Percentiles rank a stretch among this genome's conserved stretches.
These are phyloP conservation scores for Turdus rufiventris DNA, from an alignment of 2,113 vertebrate genomes.

Conservation along the genomic window DNA sequence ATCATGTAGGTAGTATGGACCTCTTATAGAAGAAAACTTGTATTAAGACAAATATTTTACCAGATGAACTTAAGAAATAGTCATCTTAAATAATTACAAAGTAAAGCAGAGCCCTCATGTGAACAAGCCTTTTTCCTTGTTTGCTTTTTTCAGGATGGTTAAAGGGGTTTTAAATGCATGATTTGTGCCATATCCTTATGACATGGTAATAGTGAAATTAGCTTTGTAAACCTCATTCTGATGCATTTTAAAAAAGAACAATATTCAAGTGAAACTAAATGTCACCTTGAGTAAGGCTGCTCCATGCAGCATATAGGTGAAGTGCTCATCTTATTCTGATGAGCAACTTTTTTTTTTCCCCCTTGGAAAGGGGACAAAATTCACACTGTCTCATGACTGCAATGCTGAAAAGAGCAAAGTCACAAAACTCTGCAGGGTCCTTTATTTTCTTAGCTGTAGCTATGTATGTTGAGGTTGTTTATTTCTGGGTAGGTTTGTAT, in stretches of 20 bases:
- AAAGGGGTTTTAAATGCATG: neutral
- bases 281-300: slow-evolving; percentile 40
- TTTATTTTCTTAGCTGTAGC: slow-evolving; percentile 13
- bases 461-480: neutral
- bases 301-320: slow-evolving; percentile 26
- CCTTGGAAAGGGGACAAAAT: neutral
- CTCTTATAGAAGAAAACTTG: neutral
- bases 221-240: neutral
- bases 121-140: neutral
- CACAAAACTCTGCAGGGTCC: neutral
- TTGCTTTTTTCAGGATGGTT: neutral
- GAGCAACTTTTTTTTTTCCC: neutral
- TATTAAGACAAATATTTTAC: neutral
- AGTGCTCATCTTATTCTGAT: slow-evolving; percentile 14
- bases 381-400: slow-evolving; percentile 25
- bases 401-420: slow-evolving; percentile 30
- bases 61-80: neutral
- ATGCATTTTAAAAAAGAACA: neutral
- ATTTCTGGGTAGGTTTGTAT: neutral
- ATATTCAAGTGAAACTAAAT: neutral
- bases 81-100: neutral
- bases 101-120: neutral
- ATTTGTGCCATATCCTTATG: neutral
- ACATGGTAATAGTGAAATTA: neutral
- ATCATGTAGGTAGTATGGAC: accelerated